A percentile compares a stretch with the other conserved stretches of the same genome.
These are phyloP conservation scores for Drosophila ercepeae DNA, from an alignment of 1,140 invertebrate genomes.

Conservation along the genomic window DNA sequence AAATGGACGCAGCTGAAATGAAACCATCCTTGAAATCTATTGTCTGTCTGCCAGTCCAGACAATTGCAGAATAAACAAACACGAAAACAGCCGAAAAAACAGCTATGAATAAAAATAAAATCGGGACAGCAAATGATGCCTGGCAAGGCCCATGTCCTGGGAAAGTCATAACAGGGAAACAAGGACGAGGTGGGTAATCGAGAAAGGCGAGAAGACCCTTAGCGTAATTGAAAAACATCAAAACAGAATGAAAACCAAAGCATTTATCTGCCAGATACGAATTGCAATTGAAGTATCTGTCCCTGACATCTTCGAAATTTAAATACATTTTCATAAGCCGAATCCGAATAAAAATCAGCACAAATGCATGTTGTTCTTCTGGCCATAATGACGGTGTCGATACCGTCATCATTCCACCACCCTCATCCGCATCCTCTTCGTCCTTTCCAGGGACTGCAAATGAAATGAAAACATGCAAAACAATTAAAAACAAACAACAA, in stretches of 20 bases:
- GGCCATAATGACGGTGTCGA: conserved; percentile 45
- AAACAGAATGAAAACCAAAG: conserved; percentile 68
- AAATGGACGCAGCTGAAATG: conserved; percentile 60
- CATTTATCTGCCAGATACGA: conserved; percentile 55
- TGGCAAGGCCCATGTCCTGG: too few relatives aligned
- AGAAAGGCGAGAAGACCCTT: conserved; percentile 22
- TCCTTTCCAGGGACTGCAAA: conserved; percentile 33
- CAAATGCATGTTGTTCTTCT: conserved; percentile 47
- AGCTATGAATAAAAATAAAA: conserved; percentile 32
- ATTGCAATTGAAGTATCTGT: conserved; percentile 27
- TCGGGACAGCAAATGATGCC: conserved; percentile 36
- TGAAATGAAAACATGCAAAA: conserved; percentile 71
- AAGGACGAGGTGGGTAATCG: neutral
- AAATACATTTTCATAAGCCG: conserved; percentile 33
- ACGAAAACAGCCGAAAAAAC: conserved; percentile 19
- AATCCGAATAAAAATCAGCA: conserved; percentile 36
- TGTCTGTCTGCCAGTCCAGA: conserved; percentile 62
- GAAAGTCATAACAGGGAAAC: too few relatives aligned
- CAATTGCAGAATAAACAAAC: conserved; percentile 55
- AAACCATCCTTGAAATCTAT: conserved; percentile 79
- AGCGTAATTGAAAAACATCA: conserved; percentile 75
- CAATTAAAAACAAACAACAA: conserved; percentile 71
- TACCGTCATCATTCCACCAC: neutral
- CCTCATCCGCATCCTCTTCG: neutral
- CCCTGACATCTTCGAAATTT: conserved; percentile 26